phyloP scores from a whole-genome alignment of 2,113 vertebrate genomes.

The Salvelinus sp. region DNA sequence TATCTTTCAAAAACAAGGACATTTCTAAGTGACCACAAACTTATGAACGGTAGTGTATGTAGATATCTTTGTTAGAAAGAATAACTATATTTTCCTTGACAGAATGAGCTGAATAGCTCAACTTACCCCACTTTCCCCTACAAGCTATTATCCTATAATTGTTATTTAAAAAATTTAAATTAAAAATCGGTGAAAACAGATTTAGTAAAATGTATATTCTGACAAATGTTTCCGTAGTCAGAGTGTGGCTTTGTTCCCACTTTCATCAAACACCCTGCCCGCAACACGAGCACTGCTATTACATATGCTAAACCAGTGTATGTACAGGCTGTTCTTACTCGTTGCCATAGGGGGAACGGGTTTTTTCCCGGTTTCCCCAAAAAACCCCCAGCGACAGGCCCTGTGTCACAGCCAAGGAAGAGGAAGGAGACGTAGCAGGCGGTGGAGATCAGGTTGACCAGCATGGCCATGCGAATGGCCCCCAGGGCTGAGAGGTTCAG shows the following conservation, averaged over 20 bases:
- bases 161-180: no score
- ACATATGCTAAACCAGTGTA: slow-evolving; percentile 15
- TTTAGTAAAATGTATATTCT: slow-evolving; percentile 1
- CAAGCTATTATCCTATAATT: no score
- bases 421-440: slow-evolving; percentile 96
- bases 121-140: no score
- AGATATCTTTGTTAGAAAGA: no score
- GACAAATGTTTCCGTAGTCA: neutral
- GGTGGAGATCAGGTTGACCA: slow-evolving; percentile 95
- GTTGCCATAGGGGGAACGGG: slow-evolving; percentile 87
- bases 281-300: neutral
- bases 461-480: slow-evolving; percentile 96
- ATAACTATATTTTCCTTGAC: no score
- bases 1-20: no score
- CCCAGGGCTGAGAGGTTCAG: slow-evolving; percentile 92
- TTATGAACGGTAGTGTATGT: no score
- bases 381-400: slow-evolving; percentile 92
- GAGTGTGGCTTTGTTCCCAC: neutral
- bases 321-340: slow-evolving; percentile 74
- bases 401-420: slow-evolving; percentile 95
- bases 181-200: neutral
- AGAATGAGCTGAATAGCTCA: no score
- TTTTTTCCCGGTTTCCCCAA: no score
- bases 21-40: no score
- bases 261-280: neutral